A percentile compares a stretch with the other conserved stretches of the same genome.
Evolutionary conservation across 92 coral and sea anemone species (phyloP).

Genomic region (Porites cylindrica): DNA sequence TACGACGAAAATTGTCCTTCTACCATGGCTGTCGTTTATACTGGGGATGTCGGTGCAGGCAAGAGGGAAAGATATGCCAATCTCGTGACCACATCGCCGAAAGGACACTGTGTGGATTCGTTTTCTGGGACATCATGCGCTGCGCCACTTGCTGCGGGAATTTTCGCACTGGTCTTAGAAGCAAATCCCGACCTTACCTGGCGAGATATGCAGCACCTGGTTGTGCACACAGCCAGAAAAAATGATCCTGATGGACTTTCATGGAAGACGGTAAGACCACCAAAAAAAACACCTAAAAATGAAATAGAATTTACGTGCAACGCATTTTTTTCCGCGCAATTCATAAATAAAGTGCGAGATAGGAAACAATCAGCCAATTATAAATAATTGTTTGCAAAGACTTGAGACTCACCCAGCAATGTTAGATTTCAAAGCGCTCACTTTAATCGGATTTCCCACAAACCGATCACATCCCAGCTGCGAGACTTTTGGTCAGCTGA

Average conservation of each 20-base stretch:
- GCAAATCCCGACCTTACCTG: constrained; percentile 83
- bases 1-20: constrained; percentile 83
- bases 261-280: constrained; percentile 60
- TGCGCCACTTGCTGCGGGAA: constrained; percentile 84
- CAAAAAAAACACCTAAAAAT: not conserved
- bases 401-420: too few relatives aligned
- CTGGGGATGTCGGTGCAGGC: constrained; percentile 58
- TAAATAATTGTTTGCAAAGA: too few relatives aligned
- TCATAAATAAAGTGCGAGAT: too few relatives aligned
- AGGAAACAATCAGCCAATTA: too few relatives aligned
- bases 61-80: constrained; percentile 21
- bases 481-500: too few relatives aligned
- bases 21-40: constrained; percentile 74
- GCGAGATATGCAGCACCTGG: constrained; percentile 84
- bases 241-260: constrained; percentile 63
- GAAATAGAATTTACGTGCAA: not conserved
- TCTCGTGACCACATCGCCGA: constrained; percentile 74
- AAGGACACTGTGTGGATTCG: constrained; percentile 48
- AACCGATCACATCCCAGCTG: too few relatives aligned
- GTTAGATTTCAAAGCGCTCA: too few relatives aligned
- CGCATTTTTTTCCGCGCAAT: too few relatives aligned
- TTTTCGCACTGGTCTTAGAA: constrained; percentile 75
- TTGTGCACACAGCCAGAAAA: constrained; percentile 69
- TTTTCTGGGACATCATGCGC: constrained; percentile 70
- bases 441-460: too few relatives aligned